These are phyloP conservation scores for Listrodromus nycthemerus DNA, from an alignment of 2,888 invertebrate genomes.

Conservation along the genomic window DNA sequence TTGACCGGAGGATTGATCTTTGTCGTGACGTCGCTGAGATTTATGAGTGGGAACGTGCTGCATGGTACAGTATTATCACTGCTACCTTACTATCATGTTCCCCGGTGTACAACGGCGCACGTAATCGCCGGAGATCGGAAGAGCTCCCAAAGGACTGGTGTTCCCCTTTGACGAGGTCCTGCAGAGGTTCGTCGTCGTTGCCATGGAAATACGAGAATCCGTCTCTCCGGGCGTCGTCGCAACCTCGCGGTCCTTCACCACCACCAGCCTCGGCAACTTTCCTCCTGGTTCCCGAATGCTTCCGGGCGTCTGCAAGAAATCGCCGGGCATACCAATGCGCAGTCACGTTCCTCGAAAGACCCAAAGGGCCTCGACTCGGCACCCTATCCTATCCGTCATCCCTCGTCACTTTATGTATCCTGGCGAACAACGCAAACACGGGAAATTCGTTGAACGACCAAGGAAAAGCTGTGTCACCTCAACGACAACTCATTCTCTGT, in stretches of 20 bases:
- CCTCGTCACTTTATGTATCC: conserved; percentile 32
- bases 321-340: neutral
- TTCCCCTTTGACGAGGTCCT: conserved; percentile 67
- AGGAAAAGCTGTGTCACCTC: neutral
- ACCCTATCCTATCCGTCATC: conserved; percentile 31
- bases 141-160: conserved; percentile 61
- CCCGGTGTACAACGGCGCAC: neutral
- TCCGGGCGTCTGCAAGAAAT: conserved; percentile 8
- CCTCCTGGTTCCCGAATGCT: conserved; percentile 7
- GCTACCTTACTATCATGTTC: conserved; percentile 4
- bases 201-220: conserved; percentile 69
- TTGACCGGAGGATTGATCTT: conserved; percentile 1
- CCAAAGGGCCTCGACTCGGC: neutral
- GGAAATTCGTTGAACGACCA: neutral
- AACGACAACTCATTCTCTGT: conserved; percentile 4
- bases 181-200: conserved; percentile 52
- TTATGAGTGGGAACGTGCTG: neutral
- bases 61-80: conserved; percentile 10
- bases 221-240: conserved; percentile 28
- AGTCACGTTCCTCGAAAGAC: neutral
- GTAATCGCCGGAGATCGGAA: conserved; percentile 45
- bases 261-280: conserved; percentile 26
- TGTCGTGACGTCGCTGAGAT: conserved; percentile 20
- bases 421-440: conserved; percentile 26
- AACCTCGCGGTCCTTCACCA: conserved; percentile 21